Evolutionary conservation across 2,888 invertebrate species (phyloP).

Genomic region (Aethes cnicana): DNA sequence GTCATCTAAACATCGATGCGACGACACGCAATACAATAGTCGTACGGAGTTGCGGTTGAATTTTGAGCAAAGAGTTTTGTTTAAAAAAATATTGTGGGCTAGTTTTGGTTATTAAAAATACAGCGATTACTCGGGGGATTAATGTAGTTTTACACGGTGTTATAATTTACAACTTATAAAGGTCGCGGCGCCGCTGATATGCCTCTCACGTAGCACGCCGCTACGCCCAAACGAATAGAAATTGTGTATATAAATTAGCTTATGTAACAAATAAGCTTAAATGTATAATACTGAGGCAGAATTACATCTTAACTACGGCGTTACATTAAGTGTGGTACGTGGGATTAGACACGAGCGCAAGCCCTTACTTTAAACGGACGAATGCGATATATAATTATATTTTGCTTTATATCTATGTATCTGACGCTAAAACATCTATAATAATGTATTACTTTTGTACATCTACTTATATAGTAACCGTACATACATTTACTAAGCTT

Average conservation of each 20-base stretch:
- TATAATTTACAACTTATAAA: too few relatives aligned
- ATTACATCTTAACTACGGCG: constrained; percentile 82
- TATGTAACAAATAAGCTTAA: constrained; percentile 82
- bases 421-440: constrained; percentile 82
- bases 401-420: constrained; percentile 82
- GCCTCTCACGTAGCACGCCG: constrained; percentile 75
- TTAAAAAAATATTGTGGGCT: constrained; percentile 76
- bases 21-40: constrained; percentile 40
- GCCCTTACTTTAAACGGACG: constrained; percentile 82
- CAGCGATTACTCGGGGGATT: constrained; percentile 72
- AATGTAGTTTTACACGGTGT: constrained; percentile 77
- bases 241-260: constrained; percentile 81
- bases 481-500: constrained; percentile 82
- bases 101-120: constrained; percentile 66
- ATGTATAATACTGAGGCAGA: constrained; percentile 83
- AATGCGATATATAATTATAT: constrained; percentile 82
- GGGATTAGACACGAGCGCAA: constrained; percentile 81
- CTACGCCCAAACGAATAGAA: constrained; percentile 76
- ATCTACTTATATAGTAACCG: constrained; percentile 81
- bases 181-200: constrained; percentile 76
- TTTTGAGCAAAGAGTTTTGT: constrained; percentile 78
- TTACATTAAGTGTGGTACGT: constrained; percentile 80
- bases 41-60: constrained; percentile 60
- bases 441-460: constrained; percentile 83
- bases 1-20: constrained; percentile 68